phyloP scores from a whole-genome alignment of 92 coral and sea anemone species.

The Blastomussa wellsi region DNA sequence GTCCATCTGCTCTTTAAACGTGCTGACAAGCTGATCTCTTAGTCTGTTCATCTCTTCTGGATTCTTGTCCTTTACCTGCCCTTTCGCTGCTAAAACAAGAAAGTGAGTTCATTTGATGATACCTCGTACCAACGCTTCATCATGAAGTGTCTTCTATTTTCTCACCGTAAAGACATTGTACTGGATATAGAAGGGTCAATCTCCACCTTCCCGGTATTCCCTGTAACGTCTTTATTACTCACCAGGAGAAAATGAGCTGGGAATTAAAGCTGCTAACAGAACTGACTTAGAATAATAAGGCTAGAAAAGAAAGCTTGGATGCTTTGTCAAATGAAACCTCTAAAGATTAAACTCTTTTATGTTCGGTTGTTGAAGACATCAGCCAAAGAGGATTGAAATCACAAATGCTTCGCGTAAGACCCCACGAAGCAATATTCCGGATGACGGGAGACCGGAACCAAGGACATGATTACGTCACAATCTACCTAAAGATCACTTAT shows the following conservation, averaged over 20 bases:
- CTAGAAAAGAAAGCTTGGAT: too few species aligned
- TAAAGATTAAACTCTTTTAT: too few species aligned
- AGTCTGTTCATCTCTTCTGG: conserved; percentile 81
- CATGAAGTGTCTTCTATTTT: neutral
- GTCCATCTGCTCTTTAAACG: conserved; percentile 90
- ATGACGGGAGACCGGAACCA: too few species aligned
- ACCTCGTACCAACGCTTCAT: neutral
- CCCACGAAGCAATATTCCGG: too few species aligned
- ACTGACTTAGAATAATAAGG: neutral
- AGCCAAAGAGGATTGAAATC: too few species aligned
- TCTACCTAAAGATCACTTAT: neutral
- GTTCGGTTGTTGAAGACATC: too few species aligned
- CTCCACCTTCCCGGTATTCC: neutral
- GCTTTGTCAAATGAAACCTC: too few species aligned
- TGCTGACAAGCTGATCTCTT: conserved; percentile 82
- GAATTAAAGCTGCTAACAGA: too few species aligned
- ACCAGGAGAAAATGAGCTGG: neutral
- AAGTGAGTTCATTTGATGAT: neutral
- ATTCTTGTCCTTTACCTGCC: conserved; percentile 56
- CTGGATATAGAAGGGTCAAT: neutral
- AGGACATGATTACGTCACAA: too few species aligned
- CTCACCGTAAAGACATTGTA: neutral
- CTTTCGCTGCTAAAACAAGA: conserved; percentile 5
- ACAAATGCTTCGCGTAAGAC: too few species aligned
- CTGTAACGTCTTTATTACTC: neutral